Evolutionary conservation across 2,113 vertebrate genomes (phyloP), one percentile per base, ranked within the genome.

Genomic region (Nanorana parkeri): DNA sequence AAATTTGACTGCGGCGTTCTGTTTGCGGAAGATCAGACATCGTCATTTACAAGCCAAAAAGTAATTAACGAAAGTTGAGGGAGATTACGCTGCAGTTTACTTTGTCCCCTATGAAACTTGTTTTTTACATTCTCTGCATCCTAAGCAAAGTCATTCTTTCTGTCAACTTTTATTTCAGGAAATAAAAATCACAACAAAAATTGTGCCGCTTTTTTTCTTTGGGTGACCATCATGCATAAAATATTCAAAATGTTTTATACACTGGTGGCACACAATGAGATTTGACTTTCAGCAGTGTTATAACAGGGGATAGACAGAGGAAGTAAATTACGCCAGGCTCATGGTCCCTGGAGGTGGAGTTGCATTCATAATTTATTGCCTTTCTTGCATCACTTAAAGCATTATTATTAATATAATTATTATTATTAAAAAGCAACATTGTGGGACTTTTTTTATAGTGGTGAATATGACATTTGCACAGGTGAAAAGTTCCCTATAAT

Each of bases 31-130:
- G 47, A 67, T 75, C 51, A 74, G 69, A 81, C 58, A 29, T 51
- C 73, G 78, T 72, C 68, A 72, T 72, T 66, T 54, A 24, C 60
- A 66, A 55, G 20, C 41, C 60, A 81, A 81, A 74, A 58, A 74
- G 61, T 81, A 82, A 75, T 82, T 76, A 76, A 82, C 68, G 75
- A 55, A 61, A 76, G 52, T 82, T 82, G 51, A 65, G 24, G 58
- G 21, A 21, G 63, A 75, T 75, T 76, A 60, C 21, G 68, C 24
- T 41, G 58, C 72, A 47, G 61, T 60, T 58, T 79, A 68, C 58
- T 56, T 77, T 76, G 73, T 28, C 60, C 20, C 63, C 36, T 65
- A 67, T 55, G n/a, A 65, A 32, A 66, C 32, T 78, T 56, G 32
- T 36, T 56, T 29, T 24, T 29, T 78, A 32, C 24, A 47, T 65